These are phyloP conservation scores for Meteorus cinctellus DNA, from an alignment of 2,888 invertebrate species.

Conservation along the genomic window DNA sequence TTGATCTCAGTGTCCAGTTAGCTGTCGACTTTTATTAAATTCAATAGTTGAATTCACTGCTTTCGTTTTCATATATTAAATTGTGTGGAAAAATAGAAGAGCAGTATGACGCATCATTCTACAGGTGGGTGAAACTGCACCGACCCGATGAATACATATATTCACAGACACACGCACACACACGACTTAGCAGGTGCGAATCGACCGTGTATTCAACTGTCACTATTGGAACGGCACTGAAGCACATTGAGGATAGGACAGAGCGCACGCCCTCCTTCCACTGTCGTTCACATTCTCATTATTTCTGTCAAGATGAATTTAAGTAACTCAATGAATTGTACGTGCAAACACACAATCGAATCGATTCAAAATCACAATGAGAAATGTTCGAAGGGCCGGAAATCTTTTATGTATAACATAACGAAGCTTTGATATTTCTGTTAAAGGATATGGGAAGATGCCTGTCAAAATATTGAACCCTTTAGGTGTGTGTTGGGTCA, in stretches of 20 bases:
- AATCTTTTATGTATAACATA: background rate
- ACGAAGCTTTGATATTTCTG: background rate
- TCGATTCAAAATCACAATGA: slow-evolving; percentile 5
- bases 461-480: slow-evolving; percentile 11
- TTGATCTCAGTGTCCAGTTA: no score
- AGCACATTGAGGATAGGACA: background rate
- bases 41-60: background rate
- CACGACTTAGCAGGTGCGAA: background rate
- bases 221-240: background rate
- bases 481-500: background rate
- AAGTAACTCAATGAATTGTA: background rate
- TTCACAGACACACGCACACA: background rate
- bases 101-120: background rate
- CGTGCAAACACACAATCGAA: background rate
- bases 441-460: background rate
- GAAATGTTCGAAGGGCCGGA: background rate
- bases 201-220: background rate
- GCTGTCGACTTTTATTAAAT: no score
- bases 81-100: slow-evolving; percentile 1
- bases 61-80: background rate
- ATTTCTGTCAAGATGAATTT: background rate
- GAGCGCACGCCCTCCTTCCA: background rate
- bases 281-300: background rate
- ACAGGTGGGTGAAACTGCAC: background rate
- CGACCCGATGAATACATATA: background rate